Evolutionary conservation across 2,888 invertebrate genomes (phyloP), one percentile per base, ranked within the genome.

Genomic region (Megamerina dolium): DNA sequence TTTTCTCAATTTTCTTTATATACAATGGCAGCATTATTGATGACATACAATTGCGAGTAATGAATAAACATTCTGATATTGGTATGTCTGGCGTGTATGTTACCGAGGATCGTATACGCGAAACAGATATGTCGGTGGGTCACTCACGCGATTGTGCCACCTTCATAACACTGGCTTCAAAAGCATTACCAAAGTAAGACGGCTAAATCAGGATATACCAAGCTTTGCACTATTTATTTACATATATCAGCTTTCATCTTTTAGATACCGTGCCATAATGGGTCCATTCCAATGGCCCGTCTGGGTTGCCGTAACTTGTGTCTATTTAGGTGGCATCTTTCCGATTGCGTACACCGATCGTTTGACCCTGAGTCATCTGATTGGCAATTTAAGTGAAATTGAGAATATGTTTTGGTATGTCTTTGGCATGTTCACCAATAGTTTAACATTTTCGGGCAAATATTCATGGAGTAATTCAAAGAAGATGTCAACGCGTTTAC

Each of bases 371-470:
- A 74, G 70, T 8, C 82, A 83, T 59, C 70, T 87, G 21, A 56
- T 86, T 20, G 75, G 80, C 30, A 79, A 82, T 53, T 82, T 82
- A 45, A 80, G 81, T 37, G 83, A 85, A 72, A 73, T 87, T 27
- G 85, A 86, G 68, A 84, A 86, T 56, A 87, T 87, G 86, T 87
- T 87, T 64, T 88, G 87, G 87, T 87, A 86, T 60, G 85, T 88
- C 41, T 88, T 87, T 57, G 87, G 87, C 5, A 87, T 87, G 32
- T 88, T 87, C 60, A 88, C 88, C 0, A 88, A 88, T 59, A 82
- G 83, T 54, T 85, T 88, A 57, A 82, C 83, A 0, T 84, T 84
- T 57, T 68, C 74, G 30, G 83, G 84, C 1, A 77, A 76, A 59
- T 77, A 80, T 54, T 82, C 85, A 10, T 87, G 84, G 85, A 80